phyloP scores from a whole-genome alignment of 2,888 invertebrate species.

The Campoplex nolae region DNA sequence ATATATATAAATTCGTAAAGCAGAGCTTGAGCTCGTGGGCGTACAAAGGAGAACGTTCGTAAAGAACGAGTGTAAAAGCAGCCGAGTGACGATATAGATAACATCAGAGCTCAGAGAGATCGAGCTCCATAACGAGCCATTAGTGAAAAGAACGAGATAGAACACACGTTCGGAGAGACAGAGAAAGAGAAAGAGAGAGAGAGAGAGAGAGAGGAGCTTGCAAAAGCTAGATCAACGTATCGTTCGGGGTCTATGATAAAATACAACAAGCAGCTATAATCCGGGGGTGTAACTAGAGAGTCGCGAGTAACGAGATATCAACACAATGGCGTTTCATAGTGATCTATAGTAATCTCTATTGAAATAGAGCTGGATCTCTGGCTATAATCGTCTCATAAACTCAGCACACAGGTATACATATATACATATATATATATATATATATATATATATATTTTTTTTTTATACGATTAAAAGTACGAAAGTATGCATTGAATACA shows the following conservation, averaged over 20 bases:
- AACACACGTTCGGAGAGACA: conserved; percentile 13
- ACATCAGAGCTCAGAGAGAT: conserved; percentile 29
- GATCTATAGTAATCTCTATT: conserved; percentile 48
- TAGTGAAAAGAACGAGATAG: conserved; percentile 22
- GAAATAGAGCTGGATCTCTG: conserved; percentile 50
- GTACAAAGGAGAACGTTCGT: conserved; percentile 3
- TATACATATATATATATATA: background rate
- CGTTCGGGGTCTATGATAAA: conserved; percentile 45
- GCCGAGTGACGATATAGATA: conserved; percentile 15
- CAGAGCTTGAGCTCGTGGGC: background rate
- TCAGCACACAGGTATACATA: conserved; percentile 19
- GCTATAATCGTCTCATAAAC: conserved; percentile 52
- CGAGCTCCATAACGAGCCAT: conserved; percentile 30
- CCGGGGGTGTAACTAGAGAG: conserved; percentile 57
- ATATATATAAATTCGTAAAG: background rate
- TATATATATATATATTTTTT: background rate
- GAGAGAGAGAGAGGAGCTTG: conserved; percentile 42
- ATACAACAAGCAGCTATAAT: conserved; percentile 68
- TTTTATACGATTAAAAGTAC: background rate
- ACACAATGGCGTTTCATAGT: conserved; percentile 63
- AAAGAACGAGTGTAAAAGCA: conserved; percentile 17
- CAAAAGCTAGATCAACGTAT: conserved; percentile 33
- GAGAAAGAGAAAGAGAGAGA: conserved; percentile 29
- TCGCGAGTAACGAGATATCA: conserved; percentile 48
- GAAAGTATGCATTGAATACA: background rate